Evolutionary conservation across 1,140 invertebrate genomes (phyloP), one percentile per base, ranked within the genome.

Genomic region (Anastrepha ludens): DNA sequence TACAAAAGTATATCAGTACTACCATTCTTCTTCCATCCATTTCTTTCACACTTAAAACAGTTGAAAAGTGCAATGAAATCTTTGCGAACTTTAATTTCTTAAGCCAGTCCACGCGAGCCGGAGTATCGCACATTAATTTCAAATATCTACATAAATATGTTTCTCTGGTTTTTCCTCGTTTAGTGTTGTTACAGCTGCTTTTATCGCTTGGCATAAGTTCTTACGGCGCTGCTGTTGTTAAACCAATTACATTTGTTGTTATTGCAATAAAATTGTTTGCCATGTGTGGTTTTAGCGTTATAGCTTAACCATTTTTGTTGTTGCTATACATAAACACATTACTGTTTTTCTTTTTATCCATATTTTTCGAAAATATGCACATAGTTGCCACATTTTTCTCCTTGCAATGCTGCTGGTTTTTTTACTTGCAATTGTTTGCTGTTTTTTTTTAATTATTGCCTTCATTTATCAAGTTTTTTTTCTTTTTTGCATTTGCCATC

Each of bases 131-230:
- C 13, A 62, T 62, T 62, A 8, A 62, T 62, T 62, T 62, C 60
- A 62, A 15, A 62, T 62, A 62, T 29, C 29, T 29, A 29, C 29
- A 29, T 29, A 29, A 8, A 62, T 15, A 5, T 62, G 2, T 62
- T 62, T 4, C 13, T 3, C n/a, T n/a, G 60, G n/a, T 17, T 62
- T 17, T 62, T 11, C 50, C 6, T 11, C 50, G 11, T 11, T 8
- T 55, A 8, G 39, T 81, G 47, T 81, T 81, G 74, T 81, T 81
- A 47, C 74, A 81, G 74, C 58, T 86, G 85, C 50, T 86, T 85
- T 86, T 62, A 86, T 60, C 58, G 58, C 44, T 41, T 41, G 8
- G 13, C 60, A 64, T 64, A 81, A 81, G 74, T 81, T 81, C 47
- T 81, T 20, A 58, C 44, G 58, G 58, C 58, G 44, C 15, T 3